These are phyloP conservation scores for Drosophila nebulosa DNA, from an alignment of 1,140 invertebrate species.

Conservation along the genomic window DNA sequence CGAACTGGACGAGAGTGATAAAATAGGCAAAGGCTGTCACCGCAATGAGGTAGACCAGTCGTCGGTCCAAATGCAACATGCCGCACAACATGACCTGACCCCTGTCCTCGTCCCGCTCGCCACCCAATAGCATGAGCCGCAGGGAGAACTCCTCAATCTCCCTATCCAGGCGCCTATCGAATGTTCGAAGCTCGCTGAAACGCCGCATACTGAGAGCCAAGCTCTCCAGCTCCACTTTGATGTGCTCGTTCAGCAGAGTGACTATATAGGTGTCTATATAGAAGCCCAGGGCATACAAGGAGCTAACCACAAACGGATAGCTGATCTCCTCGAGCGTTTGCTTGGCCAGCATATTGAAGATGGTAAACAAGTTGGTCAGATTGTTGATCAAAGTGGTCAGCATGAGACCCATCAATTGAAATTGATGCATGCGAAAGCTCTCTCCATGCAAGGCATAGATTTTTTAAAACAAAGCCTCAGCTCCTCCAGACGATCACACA, in stretches of 20 bases:
- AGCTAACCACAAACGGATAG: conserved; percentile 44
- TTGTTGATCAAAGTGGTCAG: conserved; percentile 70
- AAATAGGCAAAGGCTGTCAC: conserved; percentile 68
- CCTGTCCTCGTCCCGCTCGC: conserved; percentile 23
- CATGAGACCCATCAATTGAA: conserved; percentile 65
- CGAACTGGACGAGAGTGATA: conserved; percentile 74
- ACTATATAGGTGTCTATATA: conserved; percentile 72
- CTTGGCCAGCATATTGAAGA: conserved; percentile 64
- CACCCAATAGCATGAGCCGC: conserved; percentile 11
- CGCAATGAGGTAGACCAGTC: conserved; percentile 60
- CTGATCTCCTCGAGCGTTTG: conserved; percentile 40
- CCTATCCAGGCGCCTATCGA: conserved; percentile 33
- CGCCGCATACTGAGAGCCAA: conserved; percentile 40
- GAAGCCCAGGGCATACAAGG: conserved; percentile 55
- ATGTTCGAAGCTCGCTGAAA: conserved; percentile 30
- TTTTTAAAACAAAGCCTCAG: conserved; percentile 33
- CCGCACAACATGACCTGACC: conserved; percentile 46
- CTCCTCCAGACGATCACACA: conserved; percentile 48
- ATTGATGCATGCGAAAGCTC: conserved; percentile 60
- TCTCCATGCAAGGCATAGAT: conserved; percentile 51
- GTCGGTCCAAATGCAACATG: conserved; percentile 58
- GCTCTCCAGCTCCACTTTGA: conserved; percentile 43
- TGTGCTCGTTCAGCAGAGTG: conserved; percentile 62
- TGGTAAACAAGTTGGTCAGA: conserved; percentile 64
- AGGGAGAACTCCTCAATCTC: conserved; percentile 68